Evolutionary conservation across 2,888 invertebrate species (phyloP).

Genomic region (Norana najaformis): DNA sequence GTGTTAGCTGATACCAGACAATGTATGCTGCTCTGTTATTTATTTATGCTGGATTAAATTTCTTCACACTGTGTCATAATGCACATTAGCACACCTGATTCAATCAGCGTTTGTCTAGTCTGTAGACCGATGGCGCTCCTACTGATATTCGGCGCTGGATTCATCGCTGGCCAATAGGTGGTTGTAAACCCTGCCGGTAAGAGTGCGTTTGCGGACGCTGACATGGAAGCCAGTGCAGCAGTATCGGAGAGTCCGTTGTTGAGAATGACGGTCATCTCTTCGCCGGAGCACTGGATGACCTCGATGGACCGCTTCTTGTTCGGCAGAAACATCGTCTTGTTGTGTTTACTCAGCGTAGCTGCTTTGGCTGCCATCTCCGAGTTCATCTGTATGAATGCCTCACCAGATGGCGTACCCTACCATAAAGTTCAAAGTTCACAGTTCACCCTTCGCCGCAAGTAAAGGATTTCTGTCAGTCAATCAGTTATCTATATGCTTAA

Average conservation of each 20-base stretch:
- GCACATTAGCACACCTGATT: background rate
- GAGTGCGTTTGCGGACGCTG: background rate
- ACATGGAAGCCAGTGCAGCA: background rate
- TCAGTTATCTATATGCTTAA: too few species aligned
- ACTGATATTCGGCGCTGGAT: too few species aligned
- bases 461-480: too few species aligned
- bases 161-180: background rate
- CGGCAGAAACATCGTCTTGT: constrained; percentile 80
- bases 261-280: constrained; percentile 96
- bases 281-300: constrained; percentile 98
- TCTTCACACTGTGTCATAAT: background rate
- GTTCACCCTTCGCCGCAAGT: too few species aligned
- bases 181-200: background rate
- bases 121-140: constrained; percentile 15
- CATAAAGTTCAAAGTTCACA: background rate
- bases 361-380: constrained; percentile 88
- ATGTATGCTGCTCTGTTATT: too few species aligned
- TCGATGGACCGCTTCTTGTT: constrained; percentile 77
- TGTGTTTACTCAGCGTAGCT: constrained; percentile 90
- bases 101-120: background rate
- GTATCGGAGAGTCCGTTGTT: constrained; percentile 77
- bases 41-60: too few species aligned
- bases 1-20: too few species aligned
- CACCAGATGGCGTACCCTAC: constrained; percentile 97
- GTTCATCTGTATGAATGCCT: constrained; percentile 99